Evolutionary conservation across 2,797 vertebrate genomes (phyloP).

Genomic region (Amblyopsis hoosieri): DNA sequence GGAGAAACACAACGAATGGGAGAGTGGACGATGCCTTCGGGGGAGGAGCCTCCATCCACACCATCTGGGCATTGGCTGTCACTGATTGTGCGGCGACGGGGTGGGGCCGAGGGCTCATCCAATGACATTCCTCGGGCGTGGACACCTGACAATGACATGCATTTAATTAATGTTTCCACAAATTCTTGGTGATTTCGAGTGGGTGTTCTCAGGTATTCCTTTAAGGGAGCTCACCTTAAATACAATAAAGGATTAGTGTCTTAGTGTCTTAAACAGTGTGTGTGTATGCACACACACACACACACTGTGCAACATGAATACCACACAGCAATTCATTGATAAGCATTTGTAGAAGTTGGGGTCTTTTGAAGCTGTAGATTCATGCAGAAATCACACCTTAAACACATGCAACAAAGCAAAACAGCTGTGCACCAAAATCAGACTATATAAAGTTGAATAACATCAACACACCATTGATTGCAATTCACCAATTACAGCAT

Average conservation of each 20-base stretch:
- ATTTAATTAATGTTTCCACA: constrained; percentile 10
- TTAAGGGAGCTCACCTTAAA: neutral
- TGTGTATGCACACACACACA: constrained; percentile 3
- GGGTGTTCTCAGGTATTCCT: neutral
- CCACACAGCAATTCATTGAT: constrained; percentile 13
- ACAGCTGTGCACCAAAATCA: too few relatives aligned
- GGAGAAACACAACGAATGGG: constrained; percentile 92
- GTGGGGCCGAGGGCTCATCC: constrained; percentile 71
- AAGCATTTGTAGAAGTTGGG: constrained; percentile 27
- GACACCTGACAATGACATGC: constrained; percentile 76
- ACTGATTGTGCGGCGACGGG: constrained; percentile 79
- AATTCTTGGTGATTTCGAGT: neutral
- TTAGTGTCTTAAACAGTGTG: constrained; percentile 11
- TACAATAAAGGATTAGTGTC: too few relatives aligned
- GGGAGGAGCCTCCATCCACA: constrained; percentile 71
- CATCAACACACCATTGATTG: too few relatives aligned
- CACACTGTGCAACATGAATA: constrained; percentile 11
- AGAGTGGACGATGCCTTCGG: constrained; percentile 84
- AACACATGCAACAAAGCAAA: constrained; percentile 1
- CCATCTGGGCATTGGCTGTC: constrained; percentile 85
- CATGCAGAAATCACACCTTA: constrained; percentile 37
- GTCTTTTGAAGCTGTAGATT: constrained; percentile 9
- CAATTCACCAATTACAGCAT: too few relatives aligned
- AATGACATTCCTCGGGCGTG: constrained; percentile 78
- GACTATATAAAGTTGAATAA: too few relatives aligned